phyloP scores from a whole-genome alignment of 2,113 vertebrate species.

The Buteo buteo region DNA sequence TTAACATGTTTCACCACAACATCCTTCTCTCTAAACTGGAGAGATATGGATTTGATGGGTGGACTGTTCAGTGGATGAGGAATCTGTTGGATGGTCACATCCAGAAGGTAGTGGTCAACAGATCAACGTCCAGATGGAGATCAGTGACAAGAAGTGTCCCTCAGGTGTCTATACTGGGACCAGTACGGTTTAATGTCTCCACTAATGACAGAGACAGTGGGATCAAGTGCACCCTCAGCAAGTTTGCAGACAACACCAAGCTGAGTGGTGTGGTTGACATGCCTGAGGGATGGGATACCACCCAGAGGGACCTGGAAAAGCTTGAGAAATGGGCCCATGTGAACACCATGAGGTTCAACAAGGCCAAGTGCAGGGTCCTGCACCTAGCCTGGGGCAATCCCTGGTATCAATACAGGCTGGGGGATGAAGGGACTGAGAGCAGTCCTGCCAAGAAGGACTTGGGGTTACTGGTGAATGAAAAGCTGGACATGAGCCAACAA shows the following conservation, averaged over 20 bases:
- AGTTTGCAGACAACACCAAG: neutral
- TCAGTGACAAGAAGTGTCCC: neutral
- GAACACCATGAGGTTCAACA: no score
- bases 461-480: no score
- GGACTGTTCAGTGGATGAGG: neutral
- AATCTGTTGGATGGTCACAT: neutral
- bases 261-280: neutral
- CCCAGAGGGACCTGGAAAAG: neutral
- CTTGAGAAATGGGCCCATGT: neutral
- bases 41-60: neutral
- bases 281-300: neutral
- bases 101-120: neutral
- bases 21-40: no score
- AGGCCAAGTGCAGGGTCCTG: no score
- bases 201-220: neutral
- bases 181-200: neutral
- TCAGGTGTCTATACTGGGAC: neutral
- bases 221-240: neutral
- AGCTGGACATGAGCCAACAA: no score
- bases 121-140: neutral
- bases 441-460: no score
- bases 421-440: no score
- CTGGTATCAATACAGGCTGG: no score
- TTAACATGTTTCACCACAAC: no score
- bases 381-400: no score